A percentile compares a stretch with the other conserved stretches of the same genome.
Evolutionary conservation across 2,113 vertebrate species (phyloP).

Genomic region (Siniperca chuatsi): DNA sequence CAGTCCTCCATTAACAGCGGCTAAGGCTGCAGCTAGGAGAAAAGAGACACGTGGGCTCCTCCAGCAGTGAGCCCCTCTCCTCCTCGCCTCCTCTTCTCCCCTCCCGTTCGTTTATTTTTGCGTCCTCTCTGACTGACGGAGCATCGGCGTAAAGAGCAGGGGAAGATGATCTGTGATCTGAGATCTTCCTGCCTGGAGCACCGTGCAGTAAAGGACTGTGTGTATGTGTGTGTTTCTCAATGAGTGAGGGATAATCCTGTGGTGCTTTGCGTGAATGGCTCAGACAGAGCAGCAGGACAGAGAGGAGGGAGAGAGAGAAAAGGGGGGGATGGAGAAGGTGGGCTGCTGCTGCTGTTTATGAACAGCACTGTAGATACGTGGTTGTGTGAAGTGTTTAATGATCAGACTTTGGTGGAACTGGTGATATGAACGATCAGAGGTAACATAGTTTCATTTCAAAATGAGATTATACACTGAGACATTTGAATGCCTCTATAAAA

Average conservation of each 20-base stretch:
- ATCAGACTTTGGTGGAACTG: neutral
- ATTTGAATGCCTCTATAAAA: neutral
- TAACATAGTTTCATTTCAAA: neutral
- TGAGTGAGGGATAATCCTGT: slow-evolving; percentile 63
- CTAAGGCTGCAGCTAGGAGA: slow-evolving; percentile 65
- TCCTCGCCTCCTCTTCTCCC: slow-evolving; percentile 43
- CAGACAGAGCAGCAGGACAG: slow-evolving; percentile 49
- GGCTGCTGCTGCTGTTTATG: slow-evolving; percentile 1
- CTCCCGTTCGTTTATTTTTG: slow-evolving; percentile 40
- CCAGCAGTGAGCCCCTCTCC: slow-evolving; percentile 55
- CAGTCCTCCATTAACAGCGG: slow-evolving; percentile 74
- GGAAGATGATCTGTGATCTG: slow-evolving; percentile 47
- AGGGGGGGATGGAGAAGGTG: slow-evolving; percentile 3
- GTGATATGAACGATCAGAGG: neutral
- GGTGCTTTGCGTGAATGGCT: slow-evolving; percentile 70
- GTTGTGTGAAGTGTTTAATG: slow-evolving; percentile 3
- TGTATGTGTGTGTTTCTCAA: slow-evolving; percentile 50
- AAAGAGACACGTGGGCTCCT: slow-evolving; percentile 74
- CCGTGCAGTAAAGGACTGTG: slow-evolving; percentile 32
- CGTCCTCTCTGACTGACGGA: slow-evolving; percentile 24
- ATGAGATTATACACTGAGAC: neutral
- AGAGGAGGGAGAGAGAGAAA: slow-evolving; percentile 5
- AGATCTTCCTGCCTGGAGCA: slow-evolving; percentile 33
- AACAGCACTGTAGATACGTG: slow-evolving; percentile 23
- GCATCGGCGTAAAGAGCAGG: slow-evolving; percentile 37